A percentile compares a stretch with the other conserved stretches of the same genome.
These are phyloP conservation scores for Meles meles DNA, from an alignment of 2,113 vertebrate genomes.

Conservation along the genomic window DNA sequence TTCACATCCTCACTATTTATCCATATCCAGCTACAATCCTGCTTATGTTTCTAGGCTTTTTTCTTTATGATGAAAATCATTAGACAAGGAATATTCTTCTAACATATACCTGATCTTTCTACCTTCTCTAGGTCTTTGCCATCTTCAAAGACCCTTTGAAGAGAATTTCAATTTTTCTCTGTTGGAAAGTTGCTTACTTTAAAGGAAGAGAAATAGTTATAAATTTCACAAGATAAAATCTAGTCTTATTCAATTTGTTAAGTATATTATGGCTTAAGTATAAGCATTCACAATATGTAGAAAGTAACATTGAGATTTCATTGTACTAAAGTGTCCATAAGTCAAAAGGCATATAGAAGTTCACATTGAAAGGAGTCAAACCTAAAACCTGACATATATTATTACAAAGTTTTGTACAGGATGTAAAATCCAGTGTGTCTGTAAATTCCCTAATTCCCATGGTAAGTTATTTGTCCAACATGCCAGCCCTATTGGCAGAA, in stretches of 20 bases:
- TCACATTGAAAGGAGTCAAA: conserved; percentile 58
- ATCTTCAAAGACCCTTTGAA: conserved; percentile 52
- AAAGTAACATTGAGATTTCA: conserved; percentile 11
- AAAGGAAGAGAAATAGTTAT: neutral
- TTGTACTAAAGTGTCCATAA: neutral
- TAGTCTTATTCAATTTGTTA: neutral
- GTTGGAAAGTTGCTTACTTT: conserved; percentile 2
- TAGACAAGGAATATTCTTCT: conserved; percentile 32
- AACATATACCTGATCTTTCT: conserved; percentile 28
- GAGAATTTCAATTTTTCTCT: conserved; percentile 3
- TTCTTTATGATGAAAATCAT: conserved; percentile 21
- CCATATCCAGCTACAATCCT: neutral
- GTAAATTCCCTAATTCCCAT: conserved; percentile 55
- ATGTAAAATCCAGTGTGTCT: conserved; percentile 51
- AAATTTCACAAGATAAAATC: conserved; percentile 31
- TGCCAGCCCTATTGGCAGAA: conserved; percentile 55
- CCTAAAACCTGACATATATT: conserved; percentile 66
- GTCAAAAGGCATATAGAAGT: conserved; percentile 35
- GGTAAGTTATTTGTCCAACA: conserved; percentile 46
- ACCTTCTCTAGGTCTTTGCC: conserved; percentile 16
- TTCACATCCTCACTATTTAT: conserved; percentile 39
- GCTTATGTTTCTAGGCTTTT: neutral
- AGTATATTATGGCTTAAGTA: neutral
- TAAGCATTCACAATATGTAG: neutral
- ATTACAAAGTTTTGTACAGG: conserved; percentile 47